A percentile compares a stretch with the other conserved stretches of the same genome.
These are phyloP conservation scores for Prionace glauca DNA, from an alignment of 2,797 vertebrate genomes.

Conservation along the genomic window DNA sequence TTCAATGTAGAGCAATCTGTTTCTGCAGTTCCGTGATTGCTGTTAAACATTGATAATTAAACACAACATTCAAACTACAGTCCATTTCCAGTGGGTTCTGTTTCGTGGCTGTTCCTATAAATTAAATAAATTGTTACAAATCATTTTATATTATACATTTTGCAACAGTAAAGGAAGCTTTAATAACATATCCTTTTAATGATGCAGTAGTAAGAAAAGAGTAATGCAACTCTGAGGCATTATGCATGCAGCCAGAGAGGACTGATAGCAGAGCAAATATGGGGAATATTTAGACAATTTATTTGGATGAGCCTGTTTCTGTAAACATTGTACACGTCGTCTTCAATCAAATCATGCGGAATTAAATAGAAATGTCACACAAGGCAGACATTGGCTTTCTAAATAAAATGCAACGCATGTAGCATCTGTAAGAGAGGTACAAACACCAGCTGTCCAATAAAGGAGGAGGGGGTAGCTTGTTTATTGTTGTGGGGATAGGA, in stretches of 20 bases:
- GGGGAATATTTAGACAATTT: background rate
- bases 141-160: background rate
- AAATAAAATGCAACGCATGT: conserved; percentile 19
- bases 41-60: conserved; percentile 28
- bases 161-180: background rate
- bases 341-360: conserved; percentile 27
- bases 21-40: background rate
- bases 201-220: background rate
- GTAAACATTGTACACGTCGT: conserved; percentile 19
- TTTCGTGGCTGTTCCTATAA: background rate
- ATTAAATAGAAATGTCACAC: conserved; percentile 35
- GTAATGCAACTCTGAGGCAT: background rate
- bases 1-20: conserved; percentile 18
- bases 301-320: background rate
- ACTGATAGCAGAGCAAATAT: background rate
- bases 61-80: background rate
- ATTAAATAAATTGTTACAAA: conserved; percentile 19
- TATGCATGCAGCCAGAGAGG: background rate
- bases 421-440: conserved; percentile 35
- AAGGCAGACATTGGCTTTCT: conserved; percentile 1
- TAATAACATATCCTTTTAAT: background rate
- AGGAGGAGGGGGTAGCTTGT: conserved; percentile 30
- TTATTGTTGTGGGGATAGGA: conserved; percentile 38
- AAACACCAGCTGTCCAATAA: conserved; percentile 36
- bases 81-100: background rate